Percentiles rank a stretch among this genome's conserved stretches.
Evolutionary conservation across 2,888 invertebrate species (phyloP).

Genomic region (Pollenia griseotomentosa): DNA sequence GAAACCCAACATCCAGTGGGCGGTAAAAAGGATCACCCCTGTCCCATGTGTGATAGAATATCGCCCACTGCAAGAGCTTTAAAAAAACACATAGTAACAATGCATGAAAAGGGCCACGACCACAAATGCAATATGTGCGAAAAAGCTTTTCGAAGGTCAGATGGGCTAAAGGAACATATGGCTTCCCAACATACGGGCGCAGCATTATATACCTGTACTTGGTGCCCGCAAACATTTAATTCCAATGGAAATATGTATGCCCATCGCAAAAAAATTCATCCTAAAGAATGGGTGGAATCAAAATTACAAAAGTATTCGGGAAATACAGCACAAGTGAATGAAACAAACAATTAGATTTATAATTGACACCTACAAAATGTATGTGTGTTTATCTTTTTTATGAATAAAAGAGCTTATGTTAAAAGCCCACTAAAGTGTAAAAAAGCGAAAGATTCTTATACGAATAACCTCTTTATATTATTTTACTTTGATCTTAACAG

Average conservation of each 20-base stretch:
- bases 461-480: too few relatives aligned
- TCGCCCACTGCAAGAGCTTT: slow-evolving; percentile 82
- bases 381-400: too few relatives aligned
- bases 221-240: slow-evolving; percentile 83
- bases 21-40: slow-evolving; percentile 78
- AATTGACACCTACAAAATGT: too few relatives aligned
- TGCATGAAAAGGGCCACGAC: slow-evolving; percentile 80
- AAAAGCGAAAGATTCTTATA: too few relatives aligned
- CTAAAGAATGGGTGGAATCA: slow-evolving; percentile 80
- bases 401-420: too few relatives aligned
- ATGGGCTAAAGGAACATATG: slow-evolving; percentile 78
- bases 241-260: slow-evolving; percentile 83
- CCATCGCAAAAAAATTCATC: slow-evolving; percentile 83
- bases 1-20: slow-evolving; percentile 82
- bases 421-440: too few relatives aligned
- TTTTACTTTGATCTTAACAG: too few relatives aligned
- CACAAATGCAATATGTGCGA: slow-evolving; percentile 82
- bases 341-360: too few relatives aligned
- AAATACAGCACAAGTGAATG: not conserved
- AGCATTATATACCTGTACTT: slow-evolving; percentile 81
- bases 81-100: slow-evolving; percentile 81
- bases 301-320: slow-evolving; percentile 77
- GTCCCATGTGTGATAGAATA: slow-evolving; percentile 81
- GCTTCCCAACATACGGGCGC: slow-evolving; percentile 82
- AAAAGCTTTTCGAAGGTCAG: slow-evolving; percentile 82